Evolutionary conservation across 2,888 invertebrate species (phyloP).

Genomic region (Pachycephus smyrnensis): DNA sequence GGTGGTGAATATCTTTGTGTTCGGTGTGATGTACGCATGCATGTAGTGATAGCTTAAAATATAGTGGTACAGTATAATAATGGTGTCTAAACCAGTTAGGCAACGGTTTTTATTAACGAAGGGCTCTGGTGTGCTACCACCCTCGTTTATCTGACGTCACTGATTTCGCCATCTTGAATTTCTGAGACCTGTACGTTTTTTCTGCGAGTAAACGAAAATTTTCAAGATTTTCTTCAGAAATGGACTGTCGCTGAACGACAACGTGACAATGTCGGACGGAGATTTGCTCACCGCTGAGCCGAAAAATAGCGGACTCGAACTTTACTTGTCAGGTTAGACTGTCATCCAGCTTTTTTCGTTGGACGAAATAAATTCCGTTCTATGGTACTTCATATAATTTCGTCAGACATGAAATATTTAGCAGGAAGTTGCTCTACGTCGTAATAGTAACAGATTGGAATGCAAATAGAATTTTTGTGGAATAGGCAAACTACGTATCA

Average conservation of each 20-base stretch:
- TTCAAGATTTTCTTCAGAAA: not conserved
- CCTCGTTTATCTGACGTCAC: not conserved
- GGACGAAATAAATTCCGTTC: conserved; percentile 10
- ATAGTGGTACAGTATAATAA: too few species aligned
- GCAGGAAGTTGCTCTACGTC: too few species aligned
- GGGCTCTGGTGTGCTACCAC: conserved; percentile 1
- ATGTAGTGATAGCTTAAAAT: too few species aligned
- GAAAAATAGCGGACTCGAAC: conserved; percentile 20
- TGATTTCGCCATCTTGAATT: conserved; percentile 12
- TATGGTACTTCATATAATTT: conserved; percentile 17
- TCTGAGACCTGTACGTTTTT: conserved; percentile 2
- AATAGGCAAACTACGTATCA: too few species aligned
- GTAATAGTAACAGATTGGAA: too few species aligned
- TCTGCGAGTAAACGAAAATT: not conserved
- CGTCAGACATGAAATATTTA: not conserved
- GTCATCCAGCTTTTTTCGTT: conserved; percentile 18
- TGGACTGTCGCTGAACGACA: conserved; percentile 3
- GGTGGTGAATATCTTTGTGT: too few species aligned
- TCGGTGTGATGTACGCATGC: too few species aligned
- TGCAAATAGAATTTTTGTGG: too few species aligned
- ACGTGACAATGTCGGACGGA: conserved; percentile 12
- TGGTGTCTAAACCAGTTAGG: too few species aligned
- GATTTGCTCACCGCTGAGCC: conserved; percentile 14
- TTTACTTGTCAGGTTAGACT: conserved; percentile 30
- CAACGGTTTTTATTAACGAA: not conserved